Percentiles rank a stretch among this genome's conserved stretches.
These are phyloP conservation scores for Clarias gariepinus DNA, from an alignment of 2,113 vertebrate genomes.

Conservation along the genomic window DNA sequence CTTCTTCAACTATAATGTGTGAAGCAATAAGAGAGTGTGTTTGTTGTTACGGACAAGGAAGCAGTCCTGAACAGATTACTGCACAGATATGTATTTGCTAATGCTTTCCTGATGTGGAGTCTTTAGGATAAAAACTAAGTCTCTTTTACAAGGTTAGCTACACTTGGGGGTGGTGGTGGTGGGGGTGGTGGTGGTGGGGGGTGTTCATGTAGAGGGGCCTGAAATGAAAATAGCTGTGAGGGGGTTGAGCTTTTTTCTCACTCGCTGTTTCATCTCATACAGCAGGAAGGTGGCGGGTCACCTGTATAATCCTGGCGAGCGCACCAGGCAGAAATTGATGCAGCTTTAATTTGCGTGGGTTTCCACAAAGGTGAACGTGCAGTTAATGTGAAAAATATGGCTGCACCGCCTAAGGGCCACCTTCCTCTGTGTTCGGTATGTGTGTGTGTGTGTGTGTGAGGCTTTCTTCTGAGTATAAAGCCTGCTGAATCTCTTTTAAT, in stretches of 20 bases:
- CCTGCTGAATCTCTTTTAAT: conserved; percentile 24
- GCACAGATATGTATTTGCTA: conserved; percentile 45
- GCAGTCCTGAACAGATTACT: conserved; percentile 37
- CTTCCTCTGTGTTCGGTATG: neutral
- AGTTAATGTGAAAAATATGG: conserved; percentile 56
- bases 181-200: conserved; percentile 24
- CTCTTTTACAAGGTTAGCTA: conserved; percentile 52
- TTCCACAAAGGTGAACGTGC: conserved; percentile 42
- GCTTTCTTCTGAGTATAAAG: neutral
- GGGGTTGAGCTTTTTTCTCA: conserved; percentile 45
- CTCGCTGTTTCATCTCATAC: conserved; percentile 50
- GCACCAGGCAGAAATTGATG: conserved; percentile 55
- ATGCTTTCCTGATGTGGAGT: conserved; percentile 60
- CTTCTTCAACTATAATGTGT: neutral
- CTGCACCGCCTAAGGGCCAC: conserved; percentile 10
- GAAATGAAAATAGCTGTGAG: conserved; percentile 56
- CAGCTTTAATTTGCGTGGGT: conserved; percentile 29
- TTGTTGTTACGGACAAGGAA: conserved; percentile 28
- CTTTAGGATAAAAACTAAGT: conserved; percentile 50
- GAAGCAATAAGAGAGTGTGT: conserved; percentile 1
- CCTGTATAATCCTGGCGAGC: conserved; percentile 56
- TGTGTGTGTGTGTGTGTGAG: conserved; percentile 1
- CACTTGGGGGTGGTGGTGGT: conserved; percentile 10
- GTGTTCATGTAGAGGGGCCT: conserved; percentile 35
- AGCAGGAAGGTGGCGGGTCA: conserved; percentile 54